Percentiles rank a stretch among this genome's conserved stretches.
These are phyloP conservation scores for Cheilosia grossa DNA, from an alignment of 2,888 invertebrate genomes.

Conservation along the genomic window DNA sequence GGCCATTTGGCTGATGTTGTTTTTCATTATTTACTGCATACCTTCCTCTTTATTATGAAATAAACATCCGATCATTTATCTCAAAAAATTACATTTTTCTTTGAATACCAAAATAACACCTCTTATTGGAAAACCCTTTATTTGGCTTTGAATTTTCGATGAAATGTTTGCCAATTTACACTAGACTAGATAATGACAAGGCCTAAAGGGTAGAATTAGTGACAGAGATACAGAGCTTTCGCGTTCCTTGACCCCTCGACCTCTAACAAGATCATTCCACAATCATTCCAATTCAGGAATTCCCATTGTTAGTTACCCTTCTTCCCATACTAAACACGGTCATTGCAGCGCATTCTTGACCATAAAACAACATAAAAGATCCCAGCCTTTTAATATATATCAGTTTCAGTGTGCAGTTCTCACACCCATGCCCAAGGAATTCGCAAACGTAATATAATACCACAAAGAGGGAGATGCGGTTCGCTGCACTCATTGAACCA, in stretches of 20 bases:
- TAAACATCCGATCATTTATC: no score
- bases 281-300: neutral
- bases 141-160: no score
- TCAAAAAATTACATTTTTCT: no score
- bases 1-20: no score
- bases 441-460: slow-evolving; percentile 10
- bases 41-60: no score
- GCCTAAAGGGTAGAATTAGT: no score
- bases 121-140: no score
- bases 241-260: neutral
- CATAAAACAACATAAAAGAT: neutral
- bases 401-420: slow-evolving; percentile 10
- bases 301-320: neutral
- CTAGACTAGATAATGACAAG: no score
- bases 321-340: neutral
- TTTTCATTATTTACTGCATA: no score
- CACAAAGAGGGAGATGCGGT: slow-evolving; percentile 60
- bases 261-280: neutral
- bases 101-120: no score
- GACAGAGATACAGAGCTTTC: neutral
- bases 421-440: slow-evolving; percentile 24
- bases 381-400: neutral
- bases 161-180: no score
- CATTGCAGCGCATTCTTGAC: neutral
- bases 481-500: slow-evolving; percentile 56